Evolutionary conservation across 2,113 vertebrate genomes (phyloP), one percentile per base, ranked within the genome.

Genomic region (Rhinoderma darwinii): DNA sequence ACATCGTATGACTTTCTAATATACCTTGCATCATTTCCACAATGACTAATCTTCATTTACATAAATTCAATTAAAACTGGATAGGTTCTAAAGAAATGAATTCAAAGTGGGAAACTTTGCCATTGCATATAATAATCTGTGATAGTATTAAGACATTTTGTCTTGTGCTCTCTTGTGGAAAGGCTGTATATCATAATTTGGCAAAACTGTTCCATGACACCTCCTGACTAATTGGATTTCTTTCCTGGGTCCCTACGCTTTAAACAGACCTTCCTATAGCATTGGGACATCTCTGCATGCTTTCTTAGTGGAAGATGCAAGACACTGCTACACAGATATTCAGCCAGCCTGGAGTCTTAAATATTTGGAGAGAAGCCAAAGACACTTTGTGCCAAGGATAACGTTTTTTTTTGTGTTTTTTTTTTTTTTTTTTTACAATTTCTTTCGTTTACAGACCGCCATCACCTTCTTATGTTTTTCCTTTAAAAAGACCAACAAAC

Each of bases 301-400:
- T 9, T 70, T 77, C 54, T 35, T 56, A 39, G 68, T 22, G 25
- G 20, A 39, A 39, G 44, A 51, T 84, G 47, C 25, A 73, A 73
- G 47, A 17, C 12, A 54, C n/a, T 63, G 18, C 17, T 59, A 66
- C 11, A 66, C 27, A 63, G 54, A 85, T 66, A 74, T 39, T 84
- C 39, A 77, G 54, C 37, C 73, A 63, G 72, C 41, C 56, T 66
- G 27, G 83, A 75, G 83, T 59, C 82, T 73, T 74, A 43, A 22
- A 22, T 54, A 74, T 70, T 50, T 83, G 81, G 61, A 35, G 4
- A 27, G 22, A 50, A 25, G 63, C 81, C 81, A 83, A 83, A 4
- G 35, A 15, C 22, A 63, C 27, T 70, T 82, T 18, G 2, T 66
- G 80, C 80, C 80, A 82, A 66, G 59, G 59, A 82, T n/a, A 43